These are phyloP conservation scores for Vireo griseus DNA, from an alignment of 2,797 vertebrate genomes.

Conservation along the genomic window DNA sequence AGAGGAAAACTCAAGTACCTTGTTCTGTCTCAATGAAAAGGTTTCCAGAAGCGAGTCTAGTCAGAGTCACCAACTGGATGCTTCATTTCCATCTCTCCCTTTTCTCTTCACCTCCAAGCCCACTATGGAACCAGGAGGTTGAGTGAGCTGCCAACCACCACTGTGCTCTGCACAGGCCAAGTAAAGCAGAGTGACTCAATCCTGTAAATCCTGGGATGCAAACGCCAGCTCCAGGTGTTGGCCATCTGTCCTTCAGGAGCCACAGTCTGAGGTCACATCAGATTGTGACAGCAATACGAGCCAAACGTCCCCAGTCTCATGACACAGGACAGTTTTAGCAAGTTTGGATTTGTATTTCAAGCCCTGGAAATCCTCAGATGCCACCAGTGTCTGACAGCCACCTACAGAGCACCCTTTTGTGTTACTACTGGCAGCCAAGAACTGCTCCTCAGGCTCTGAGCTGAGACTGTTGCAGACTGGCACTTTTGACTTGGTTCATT, in stretches of 20 bases:
- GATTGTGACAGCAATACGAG: accelerated
- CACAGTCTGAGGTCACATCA: background rate
- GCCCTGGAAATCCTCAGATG: background rate
- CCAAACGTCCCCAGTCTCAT: background rate
- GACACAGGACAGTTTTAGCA: background rate
- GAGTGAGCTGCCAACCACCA: background rate
- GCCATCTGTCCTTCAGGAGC: background rate
- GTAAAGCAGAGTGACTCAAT: background rate
- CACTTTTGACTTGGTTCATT: background rate
- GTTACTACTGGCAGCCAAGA: background rate
- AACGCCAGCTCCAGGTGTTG: background rate
- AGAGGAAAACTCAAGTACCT: background rate
- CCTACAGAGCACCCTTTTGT: background rate
- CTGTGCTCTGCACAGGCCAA: accelerated
- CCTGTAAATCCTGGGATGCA: background rate
- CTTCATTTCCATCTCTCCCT: background rate
- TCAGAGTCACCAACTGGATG: background rate
- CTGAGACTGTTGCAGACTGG: background rate
- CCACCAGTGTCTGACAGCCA: background rate
- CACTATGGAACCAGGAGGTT: too few relatives aligned
- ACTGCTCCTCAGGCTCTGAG: background rate
- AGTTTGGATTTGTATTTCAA: background rate
- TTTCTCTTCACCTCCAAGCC: background rate
- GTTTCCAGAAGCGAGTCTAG: background rate
- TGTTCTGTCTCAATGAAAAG: background rate